A percentile compares a stretch with the other conserved stretches of the same genome.
These are phyloP conservation scores for Sacculina carcini DNA, from an alignment of 2,888 invertebrate species.

Conservation along the genomic window DNA sequence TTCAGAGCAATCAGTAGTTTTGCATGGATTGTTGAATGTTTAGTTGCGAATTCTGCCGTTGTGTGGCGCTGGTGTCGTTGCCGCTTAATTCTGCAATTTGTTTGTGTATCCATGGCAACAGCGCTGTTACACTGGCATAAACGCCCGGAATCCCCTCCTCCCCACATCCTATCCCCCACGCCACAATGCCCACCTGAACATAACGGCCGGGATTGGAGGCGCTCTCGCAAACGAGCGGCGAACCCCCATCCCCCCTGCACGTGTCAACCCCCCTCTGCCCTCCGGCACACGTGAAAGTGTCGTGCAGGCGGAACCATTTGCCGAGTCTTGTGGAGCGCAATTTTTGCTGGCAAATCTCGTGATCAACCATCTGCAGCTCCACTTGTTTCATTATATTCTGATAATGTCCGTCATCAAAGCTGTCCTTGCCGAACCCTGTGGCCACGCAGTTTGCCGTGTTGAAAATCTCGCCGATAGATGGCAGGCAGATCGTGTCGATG, in stretches of 20 bases:
- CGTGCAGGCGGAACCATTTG: slow-evolving; percentile 8
- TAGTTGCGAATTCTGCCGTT: no score
- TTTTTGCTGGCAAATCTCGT: slow-evolving; percentile 6
- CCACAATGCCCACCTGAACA: slow-evolving; percentile 43
- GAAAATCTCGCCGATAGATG: slow-evolving; percentile 26
- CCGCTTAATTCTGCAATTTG: no score
- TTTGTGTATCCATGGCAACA: slow-evolving; percentile 37
- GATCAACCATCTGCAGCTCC: slow-evolving; percentile 3
- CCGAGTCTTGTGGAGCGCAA: slow-evolving; percentile 11
- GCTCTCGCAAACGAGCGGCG: slow-evolving; percentile 44
- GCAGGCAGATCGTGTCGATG: slow-evolving; percentile 40
- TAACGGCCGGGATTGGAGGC: slow-evolving; percentile 3
- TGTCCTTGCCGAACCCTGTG: slow-evolving; percentile 46
- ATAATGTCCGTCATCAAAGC: slow-evolving; percentile 32
- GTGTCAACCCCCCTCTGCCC: slow-evolving; percentile 31
- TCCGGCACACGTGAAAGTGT: slow-evolving; percentile 12
- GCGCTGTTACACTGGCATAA: slow-evolving; percentile 40
- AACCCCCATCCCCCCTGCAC: slow-evolving; percentile 56
- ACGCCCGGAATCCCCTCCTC: slow-evolving; percentile 42
- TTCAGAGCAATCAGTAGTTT: no score
- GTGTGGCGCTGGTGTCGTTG: no score
- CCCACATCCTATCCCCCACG: slow-evolving; percentile 77
- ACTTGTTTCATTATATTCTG: slow-evolving; percentile 34
- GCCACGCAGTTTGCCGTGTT: slow-evolving; percentile 33
- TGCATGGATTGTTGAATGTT: no score